A percentile compares a stretch with the other conserved stretches of the same genome.
These are phyloP conservation scores for Mimachlamys varia DNA, from an alignment of 2,888 invertebrate genomes.

Conservation along the genomic window DNA sequence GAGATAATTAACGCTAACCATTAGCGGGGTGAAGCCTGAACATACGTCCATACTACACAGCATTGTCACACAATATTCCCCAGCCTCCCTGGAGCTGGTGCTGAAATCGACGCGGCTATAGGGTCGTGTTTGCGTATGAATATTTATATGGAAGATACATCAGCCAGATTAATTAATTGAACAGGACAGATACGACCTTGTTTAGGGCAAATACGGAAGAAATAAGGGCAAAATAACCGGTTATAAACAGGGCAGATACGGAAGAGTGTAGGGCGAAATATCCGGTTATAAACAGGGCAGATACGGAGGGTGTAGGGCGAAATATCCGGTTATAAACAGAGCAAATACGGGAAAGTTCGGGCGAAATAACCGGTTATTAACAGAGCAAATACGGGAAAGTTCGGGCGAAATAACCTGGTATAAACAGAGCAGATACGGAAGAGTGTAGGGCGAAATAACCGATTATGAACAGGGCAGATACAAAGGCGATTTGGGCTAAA, in stretches of 20 bases:
- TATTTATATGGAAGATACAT: constrained; percentile 15
- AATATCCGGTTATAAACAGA: too few relatives aligned
- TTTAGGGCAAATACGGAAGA: background rate
- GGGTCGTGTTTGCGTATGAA: background rate
- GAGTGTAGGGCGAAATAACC: too few relatives aligned
- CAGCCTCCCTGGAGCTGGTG: background rate
- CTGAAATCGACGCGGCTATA: background rate
- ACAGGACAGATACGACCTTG: background rate
- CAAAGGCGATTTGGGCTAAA: too few relatives aligned
- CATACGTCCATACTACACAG: background rate
- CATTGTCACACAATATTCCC: background rate
- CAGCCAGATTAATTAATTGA: background rate
- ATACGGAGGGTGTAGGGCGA: too few relatives aligned
- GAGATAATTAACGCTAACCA: background rate
- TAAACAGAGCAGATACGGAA: too few relatives aligned
- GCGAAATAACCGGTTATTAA: too few relatives aligned
- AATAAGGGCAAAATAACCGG: background rate
- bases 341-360: too few relatives aligned
- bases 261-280: too few relatives aligned
- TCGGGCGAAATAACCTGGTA: background rate
- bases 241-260: too few relatives aligned
- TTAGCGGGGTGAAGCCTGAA: background rate
- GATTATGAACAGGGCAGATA: too few relatives aligned
- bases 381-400: background rate
- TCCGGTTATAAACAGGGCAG: too few relatives aligned